Conservation (phyloP, 2,113 vertebrate species). For the Muscicapa adusta region DNA sequence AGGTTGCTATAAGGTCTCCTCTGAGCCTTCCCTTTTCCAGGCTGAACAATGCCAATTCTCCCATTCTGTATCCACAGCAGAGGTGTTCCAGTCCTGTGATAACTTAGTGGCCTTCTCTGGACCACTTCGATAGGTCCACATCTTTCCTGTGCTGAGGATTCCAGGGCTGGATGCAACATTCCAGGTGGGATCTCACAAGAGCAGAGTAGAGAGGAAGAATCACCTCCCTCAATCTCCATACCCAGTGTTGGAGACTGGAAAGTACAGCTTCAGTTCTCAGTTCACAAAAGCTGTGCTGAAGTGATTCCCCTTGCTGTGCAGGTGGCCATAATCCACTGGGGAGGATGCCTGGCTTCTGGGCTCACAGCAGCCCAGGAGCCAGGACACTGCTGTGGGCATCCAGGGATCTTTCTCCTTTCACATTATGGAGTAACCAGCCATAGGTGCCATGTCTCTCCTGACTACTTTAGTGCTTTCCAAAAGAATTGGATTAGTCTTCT, state of each 20-base stretch:
- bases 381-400: not conserved
- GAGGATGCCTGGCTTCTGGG: not conserved
- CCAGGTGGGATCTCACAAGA: not conserved
- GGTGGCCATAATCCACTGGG: not conserved
- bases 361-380: not conserved
- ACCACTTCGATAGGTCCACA: not conserved
- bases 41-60: not conserved
- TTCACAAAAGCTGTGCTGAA: not conserved
- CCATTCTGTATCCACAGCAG: not conserved
- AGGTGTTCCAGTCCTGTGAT: not conserved
- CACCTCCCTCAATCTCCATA: not conserved
- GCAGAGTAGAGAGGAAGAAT: not conserved
- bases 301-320: not conserved
- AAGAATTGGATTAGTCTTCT: not conserved
- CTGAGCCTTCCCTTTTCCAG: not conserved
- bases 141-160: not conserved
- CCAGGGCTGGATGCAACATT: not conserved
- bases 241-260: not conserved
- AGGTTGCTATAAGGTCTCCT: not conserved
- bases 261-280: not conserved
- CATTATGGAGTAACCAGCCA: accelerated
- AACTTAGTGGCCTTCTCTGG: not conserved
- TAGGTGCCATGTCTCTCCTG: not conserved
- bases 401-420: not conserved
- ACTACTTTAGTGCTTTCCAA: not conserved